phyloP scores from a whole-genome alignment of 2,113 vertebrate genomes.

The Amphiprion ocellaris region DNA sequence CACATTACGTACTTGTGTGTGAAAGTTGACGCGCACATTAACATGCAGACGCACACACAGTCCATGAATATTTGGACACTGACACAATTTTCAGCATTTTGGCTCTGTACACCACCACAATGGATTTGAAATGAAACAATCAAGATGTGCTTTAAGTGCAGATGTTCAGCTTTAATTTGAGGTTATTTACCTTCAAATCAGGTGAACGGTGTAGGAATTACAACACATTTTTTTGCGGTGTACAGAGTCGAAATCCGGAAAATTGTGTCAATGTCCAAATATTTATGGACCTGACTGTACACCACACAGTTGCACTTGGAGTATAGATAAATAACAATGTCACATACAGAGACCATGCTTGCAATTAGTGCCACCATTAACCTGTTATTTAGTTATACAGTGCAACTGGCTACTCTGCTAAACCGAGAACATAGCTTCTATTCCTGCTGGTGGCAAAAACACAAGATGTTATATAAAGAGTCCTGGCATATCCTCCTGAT shows the following conservation, averaged over 20 bases:
- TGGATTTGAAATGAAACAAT: no score
- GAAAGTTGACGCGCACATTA: background rate
- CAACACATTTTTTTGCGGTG: no score
- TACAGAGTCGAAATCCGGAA: no score
- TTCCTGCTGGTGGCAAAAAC: background rate
- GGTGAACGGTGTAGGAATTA: no score
- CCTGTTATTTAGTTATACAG: background rate
- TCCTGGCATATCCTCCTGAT: slow-evolving; percentile 23
- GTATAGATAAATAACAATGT: background rate
- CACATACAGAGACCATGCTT: background rate
- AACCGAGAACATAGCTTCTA: slow-evolving; percentile 18
- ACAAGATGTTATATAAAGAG: slow-evolving; percentile 35
- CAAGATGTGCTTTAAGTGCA: no score
- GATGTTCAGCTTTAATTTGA: no score
- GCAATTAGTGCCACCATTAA: background rate
- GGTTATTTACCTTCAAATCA: no score
- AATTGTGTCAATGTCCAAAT: no score
- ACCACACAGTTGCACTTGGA: background rate
- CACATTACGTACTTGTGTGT: background rate
- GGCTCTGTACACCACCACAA: no score
- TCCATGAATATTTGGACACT: no score
- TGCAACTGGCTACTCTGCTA: background rate
- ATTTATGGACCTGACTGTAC: no score
- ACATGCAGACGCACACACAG: background rate
- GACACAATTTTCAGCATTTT: no score